Evolutionary conservation across 2,888 invertebrate species (phyloP).

Genomic region (Atherix ibis): DNA sequence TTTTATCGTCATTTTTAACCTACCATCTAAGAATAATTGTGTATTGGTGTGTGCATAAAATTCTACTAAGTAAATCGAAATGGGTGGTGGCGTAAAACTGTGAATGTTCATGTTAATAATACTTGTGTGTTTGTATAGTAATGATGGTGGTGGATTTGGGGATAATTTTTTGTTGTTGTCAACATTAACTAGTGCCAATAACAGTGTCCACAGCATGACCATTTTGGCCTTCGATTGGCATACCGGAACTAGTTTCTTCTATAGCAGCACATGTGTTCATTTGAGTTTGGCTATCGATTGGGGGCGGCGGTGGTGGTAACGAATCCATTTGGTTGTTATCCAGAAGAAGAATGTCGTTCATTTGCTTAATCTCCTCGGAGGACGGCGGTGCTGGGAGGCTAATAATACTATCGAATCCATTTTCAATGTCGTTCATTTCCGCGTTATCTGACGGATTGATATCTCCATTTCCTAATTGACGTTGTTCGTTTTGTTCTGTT

Average conservation of each 20-base stretch:
- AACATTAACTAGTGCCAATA: constrained; percentile 16
- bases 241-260: constrained; percentile 8
- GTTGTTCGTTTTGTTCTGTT: constrained; percentile 34
- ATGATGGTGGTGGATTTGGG: too few relatives aligned
- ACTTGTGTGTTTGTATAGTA: too few relatives aligned
- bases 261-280: too few relatives aligned
- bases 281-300: constrained; percentile 2
- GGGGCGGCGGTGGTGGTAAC: constrained; percentile 29
- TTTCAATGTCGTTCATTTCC: constrained; percentile 13
- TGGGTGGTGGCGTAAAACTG: too few relatives aligned
- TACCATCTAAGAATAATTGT: too few relatives aligned
- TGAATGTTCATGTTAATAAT: too few relatives aligned
- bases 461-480: constrained; percentile 34
- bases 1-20: too few relatives aligned
- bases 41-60: too few relatives aligned
- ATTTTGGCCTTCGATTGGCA: constrained; percentile 12
- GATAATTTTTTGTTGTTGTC: background rate
- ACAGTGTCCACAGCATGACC: constrained; percentile 13
- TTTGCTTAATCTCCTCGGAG: constrained; percentile 28
- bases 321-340: constrained; percentile 29
- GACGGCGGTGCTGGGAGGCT: constrained; percentile 31
- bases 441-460: constrained; percentile 1
- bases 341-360: constrained; percentile 23
- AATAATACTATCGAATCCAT: constrained; percentile 28
- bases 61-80: too few relatives aligned